Conservation (phyloP, 2,888 invertebrate genomes). For the Pocota personata region DNA sequence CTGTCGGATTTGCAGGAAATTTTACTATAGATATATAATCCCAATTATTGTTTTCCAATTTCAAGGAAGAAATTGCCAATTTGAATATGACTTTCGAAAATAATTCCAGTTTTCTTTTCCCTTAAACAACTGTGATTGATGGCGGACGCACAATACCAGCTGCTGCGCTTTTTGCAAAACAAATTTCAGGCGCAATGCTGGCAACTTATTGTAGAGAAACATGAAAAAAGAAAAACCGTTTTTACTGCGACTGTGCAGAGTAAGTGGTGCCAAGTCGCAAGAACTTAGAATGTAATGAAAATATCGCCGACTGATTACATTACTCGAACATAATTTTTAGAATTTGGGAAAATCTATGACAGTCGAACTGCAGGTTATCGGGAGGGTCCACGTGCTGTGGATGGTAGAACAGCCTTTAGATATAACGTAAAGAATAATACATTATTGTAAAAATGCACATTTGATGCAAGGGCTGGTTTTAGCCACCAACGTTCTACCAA, state of each 20-base stretch:
- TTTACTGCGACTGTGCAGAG: neutral
- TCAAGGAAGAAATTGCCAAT: neutral
- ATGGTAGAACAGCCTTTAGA: too few species aligned
- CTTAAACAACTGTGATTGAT: conserved; percentile 32
- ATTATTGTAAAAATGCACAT: too few species aligned
- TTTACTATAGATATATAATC: neutral
- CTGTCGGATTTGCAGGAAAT: too few species aligned
- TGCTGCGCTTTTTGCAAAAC: conserved; percentile 69
- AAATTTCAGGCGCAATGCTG: conserved; percentile 38
- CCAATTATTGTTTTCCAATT: neutral
- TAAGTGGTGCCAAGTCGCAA: conserved; percentile 36
- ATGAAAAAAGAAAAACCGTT: neutral
- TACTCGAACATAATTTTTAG: too few species aligned
- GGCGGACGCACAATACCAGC: conserved; percentile 63
- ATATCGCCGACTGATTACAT: too few species aligned
- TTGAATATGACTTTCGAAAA: neutral
- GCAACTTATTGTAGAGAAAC: neutral
- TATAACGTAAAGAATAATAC: too few species aligned
- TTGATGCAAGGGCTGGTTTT: too few species aligned
- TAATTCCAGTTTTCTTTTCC: neutral
- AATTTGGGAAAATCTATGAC: too few species aligned
- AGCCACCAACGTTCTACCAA: too few species aligned
- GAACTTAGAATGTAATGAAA: neutral
- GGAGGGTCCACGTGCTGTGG: too few species aligned
- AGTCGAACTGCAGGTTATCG: too few species aligned